Base-by-base conservation (phyloP, 2,797 vertebrate species). In the Melanotaenia maccullochi region DNA sequence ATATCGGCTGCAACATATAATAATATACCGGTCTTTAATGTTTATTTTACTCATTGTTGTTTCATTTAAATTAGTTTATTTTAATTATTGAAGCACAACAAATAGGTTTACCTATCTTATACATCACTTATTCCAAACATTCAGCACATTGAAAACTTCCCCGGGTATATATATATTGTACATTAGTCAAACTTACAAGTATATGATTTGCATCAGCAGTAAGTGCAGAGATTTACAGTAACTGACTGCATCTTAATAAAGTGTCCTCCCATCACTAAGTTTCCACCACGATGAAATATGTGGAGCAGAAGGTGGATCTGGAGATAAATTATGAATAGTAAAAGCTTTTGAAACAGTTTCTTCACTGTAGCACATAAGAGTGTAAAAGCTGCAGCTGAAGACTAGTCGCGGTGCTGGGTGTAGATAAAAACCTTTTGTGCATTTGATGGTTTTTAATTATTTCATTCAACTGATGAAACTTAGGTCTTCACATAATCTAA, bases 401-500 rank as follows among this genome's bases (percentile, higher is more conserved):
- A 63, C 9, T 9, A 1, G 1, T 11, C 4, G 16, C 1, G 8
- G 20, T n/a, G 20, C 44, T 54, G 30, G 1, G 13, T 28, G 22
- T 58, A 60, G 33, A 8, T 33, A 36, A 4, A 18, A 52, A 47
- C 25, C 36, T 68, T 8, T 51, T n/a, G 14, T 16, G 9, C 51
- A 14, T 44, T 25, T 75, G 30, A 61, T 71, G 40, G 35, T 14
- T 54, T 49, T 60, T 64, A n/a, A 70, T 63, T 6, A 36, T 13
- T 33, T 30, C 30, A 58, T 60, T 25, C 13, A 61, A 14, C 7
- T 13, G 3, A 51, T 32, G 2, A 51, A 13, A 61, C 47, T 47
- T 9, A 32, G 32, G 44, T 13, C 12, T 59, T n/a, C 14, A 35
- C 61, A 22, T 1, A n/a, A 59, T 36, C 3, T 0, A 42, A 61